Conservation (phyloP, 2,113 vertebrate species). For the Indicator maculatus region DNA sequence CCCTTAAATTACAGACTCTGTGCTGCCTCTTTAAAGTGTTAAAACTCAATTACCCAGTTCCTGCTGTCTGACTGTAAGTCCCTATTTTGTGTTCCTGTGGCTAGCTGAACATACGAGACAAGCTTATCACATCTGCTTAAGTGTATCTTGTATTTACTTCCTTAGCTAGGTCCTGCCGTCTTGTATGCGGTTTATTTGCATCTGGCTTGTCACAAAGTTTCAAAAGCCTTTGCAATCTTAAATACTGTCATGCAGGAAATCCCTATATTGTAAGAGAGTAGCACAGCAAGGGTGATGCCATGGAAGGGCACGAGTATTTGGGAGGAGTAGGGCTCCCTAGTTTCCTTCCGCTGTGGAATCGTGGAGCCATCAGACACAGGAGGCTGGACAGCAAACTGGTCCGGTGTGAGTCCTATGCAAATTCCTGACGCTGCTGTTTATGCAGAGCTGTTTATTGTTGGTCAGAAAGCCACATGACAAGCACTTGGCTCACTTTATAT, state of each 20-base stretch:
- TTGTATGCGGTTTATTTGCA: neutral
- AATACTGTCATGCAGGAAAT: rapidly evolving
- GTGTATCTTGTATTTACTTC: neutral
- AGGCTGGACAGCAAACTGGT: neutral
- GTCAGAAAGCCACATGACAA: neutral
- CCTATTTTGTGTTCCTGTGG: neutral
- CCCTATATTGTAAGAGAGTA: neutral
- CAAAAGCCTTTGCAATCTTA: neutral
- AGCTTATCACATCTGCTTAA: neutral
- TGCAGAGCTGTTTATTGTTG: neutral
- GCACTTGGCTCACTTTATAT: neutral
- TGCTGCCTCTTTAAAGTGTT: neutral
- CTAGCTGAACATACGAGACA: neutral
- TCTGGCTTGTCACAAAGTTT: neutral
- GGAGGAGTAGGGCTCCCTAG: rapidly evolving
- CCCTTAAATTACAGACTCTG: neutral
- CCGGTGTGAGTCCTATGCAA: neutral
- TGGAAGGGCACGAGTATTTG: rapidly evolving
- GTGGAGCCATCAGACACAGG: neutral
- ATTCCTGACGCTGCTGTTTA: neutral
- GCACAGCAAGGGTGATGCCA: rapidly evolving
- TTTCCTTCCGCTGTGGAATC: neutral
- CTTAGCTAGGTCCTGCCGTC: neutral
- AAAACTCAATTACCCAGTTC: neutral
- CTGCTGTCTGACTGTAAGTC: neutral